phyloP scores from a whole-genome alignment of 1,140 invertebrate species.

The Caerostris darwini region DNA sequence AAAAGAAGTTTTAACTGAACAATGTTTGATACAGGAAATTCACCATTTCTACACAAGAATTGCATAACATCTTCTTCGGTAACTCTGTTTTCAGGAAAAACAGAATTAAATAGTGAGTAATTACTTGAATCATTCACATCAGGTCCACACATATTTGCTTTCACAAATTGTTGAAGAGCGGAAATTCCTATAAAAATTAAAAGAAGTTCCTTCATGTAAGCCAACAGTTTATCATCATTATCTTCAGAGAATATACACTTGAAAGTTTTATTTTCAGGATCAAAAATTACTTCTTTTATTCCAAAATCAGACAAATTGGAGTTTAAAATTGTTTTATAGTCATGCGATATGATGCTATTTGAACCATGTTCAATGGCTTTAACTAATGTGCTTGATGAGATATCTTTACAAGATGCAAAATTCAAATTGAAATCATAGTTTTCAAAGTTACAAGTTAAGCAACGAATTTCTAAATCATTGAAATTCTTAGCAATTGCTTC shows the following conservation, averaged over 20 bases:
- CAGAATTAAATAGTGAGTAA: slow-evolving; percentile 64
- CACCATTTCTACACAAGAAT: slow-evolving; percentile 80
- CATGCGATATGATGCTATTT: not conserved
- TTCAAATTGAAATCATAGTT: not conserved
- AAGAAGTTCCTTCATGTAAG: slow-evolving; percentile 78
- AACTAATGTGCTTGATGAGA: not conserved
- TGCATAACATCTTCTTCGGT: slow-evolving; percentile 74
- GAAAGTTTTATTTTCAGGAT: not conserved
- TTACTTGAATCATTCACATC: slow-evolving; percentile 79
- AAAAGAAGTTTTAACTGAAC: slow-evolving; percentile 86
- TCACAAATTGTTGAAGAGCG: slow-evolving; percentile 88
- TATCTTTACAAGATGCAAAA: not conserved
- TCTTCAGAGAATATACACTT: not conserved
- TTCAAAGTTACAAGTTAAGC: not conserved
- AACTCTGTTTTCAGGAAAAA: not conserved
- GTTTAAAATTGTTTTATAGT: not conserved
- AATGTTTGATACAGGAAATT: slow-evolving; percentile 84
- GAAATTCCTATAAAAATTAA: slow-evolving; percentile 84
- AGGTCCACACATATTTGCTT: slow-evolving; percentile 92
- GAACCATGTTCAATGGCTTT: not conserved
- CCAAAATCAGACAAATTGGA: not conserved
- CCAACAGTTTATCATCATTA: not conserved
- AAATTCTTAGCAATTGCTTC: not conserved
- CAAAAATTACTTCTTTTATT: not conserved
- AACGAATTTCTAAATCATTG: slow-evolving; percentile 13